Evolutionary conservation across 2,113 vertebrate species (phyloP), one percentile per base, ranked within the genome.

Genomic region (Aviceda subcristata): DNA sequence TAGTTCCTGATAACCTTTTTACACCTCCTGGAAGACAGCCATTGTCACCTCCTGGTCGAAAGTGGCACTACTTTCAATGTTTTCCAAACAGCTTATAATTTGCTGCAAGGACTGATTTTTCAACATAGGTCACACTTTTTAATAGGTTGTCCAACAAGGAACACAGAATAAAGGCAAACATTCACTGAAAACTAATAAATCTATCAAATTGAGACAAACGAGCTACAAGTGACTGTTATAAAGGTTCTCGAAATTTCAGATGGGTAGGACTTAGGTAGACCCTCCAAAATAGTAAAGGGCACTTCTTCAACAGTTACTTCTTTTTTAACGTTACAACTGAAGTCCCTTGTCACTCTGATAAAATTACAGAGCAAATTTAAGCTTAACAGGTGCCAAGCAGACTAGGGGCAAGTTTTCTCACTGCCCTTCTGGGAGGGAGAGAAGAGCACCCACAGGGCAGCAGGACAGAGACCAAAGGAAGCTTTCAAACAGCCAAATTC

Each of bases 371-470:
- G 34, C 2, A 68, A 88, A 86, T 36, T 48, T n/a, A 46, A 80
- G 16, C 9, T 68, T 68, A 45, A 14, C 5, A 46, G 41, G 13
- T 53, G 36, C 21, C 30, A 60, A 36, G 26, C 26, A 69, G 9
- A 11, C 0, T 0, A 53, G 24, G 27, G 24, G 5, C 6, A 9
- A 4, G 0, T 38, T 69, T 69, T 10, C 5, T 67, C 18, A 16
- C 23, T 62, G 38, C 6, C 4, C 10, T 76, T 39, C 38, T 50
- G 12, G 41, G 23, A 94, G 26, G 17, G 1, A 5, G 11, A 74
- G 13, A 14, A 51, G 50, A 84, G 34, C 23, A 85, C 3, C 12
- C 5, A 0, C 17, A 53, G 8, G 15, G 19, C 21, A 67, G 32
- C n/a, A 50, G 51, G 13, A 38, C 3, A n/a, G 68, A 77, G 29